Evolutionary conservation across 2,113 vertebrate genomes (phyloP).

Genomic region (Eudorcas thomsonii): DNA sequence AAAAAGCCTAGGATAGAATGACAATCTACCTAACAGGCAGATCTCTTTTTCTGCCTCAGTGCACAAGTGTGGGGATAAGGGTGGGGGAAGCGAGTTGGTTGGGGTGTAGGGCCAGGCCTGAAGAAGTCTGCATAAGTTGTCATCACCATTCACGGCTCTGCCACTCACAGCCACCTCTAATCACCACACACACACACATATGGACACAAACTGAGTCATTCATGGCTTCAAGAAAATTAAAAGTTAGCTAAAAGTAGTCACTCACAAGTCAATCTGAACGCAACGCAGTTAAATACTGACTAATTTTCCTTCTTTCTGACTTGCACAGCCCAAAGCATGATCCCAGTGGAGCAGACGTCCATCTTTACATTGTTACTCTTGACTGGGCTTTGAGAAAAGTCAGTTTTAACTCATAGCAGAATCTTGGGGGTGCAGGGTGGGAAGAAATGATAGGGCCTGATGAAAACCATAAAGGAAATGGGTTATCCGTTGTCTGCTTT

Average conservation of each 20-base stretch:
- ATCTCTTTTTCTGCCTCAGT: not conserved
- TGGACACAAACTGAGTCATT: not conserved
- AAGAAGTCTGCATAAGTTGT: not conserved
- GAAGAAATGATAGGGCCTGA: not conserved
- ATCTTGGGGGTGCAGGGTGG: not conserved
- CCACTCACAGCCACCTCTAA: not conserved
- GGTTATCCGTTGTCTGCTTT: not conserved
- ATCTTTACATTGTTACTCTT: not conserved
- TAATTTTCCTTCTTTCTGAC: not conserved
- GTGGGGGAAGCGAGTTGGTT: fast-evolving
- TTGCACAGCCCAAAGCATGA: not conserved
- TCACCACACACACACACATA: not conserved
- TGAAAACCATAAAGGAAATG: not conserved
- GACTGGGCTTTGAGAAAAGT: not conserved
- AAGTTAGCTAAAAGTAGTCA: not conserved
- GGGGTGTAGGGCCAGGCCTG: not conserved
- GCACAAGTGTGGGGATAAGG: not conserved
- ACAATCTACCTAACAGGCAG: not conserved
- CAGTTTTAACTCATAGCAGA: not conserved
- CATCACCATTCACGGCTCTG: not conserved
- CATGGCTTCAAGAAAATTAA: not conserved
- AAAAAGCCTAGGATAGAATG: not conserved
- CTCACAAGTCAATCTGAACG: not conserved
- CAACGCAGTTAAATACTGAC: not conserved
- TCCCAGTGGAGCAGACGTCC: not conserved